Base-by-base conservation (phyloP, 2,888 invertebrate genomes). In the Hirtodrosophila confusa region DNA sequence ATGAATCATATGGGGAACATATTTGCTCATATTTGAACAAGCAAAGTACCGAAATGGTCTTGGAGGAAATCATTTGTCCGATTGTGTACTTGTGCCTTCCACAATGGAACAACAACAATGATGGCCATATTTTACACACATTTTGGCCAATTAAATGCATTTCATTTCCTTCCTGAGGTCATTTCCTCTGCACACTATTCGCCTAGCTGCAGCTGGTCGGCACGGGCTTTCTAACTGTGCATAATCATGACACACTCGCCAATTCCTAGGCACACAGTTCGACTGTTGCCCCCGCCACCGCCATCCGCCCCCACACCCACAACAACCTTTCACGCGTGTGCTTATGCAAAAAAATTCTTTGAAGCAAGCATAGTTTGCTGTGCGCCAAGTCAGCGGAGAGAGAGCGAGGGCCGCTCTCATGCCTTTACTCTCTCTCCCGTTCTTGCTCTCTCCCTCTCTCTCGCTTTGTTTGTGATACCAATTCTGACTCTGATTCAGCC, bases 141-240 rank as follows among this genome's bases (percentile, higher is more conserved):
- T 68, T 31, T 80, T 69, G 75, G 65, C 78, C 87, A 80, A 84
- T 86, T 80, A 84, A 86, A 84, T 84, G 63, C 87, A 73, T 54
- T 86, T 78, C 86, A 84, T 84, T 80, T 80, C 80, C 87, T 80
- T 80, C 85, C 80, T 70, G 75, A 80, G 80, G 85, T 86, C 80
- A 80, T 68, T 80, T 80, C 85, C 80, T 80, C 86, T 77, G 61
- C 68, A 47, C 65, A 69, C 58, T 43, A 43, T 44, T 37, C 27
- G 63, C 47, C 45, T 35, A 40, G 29, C 43, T 40, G 48, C n/a
- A 72, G 53, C 53, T 78, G 55, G 5, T 27, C 17, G 17, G 17
- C 17, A 1, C 17, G 23, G 50, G 62, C 78, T 74, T 62, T 66
- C 58, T 75, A 75, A 78, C 69, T 75, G 78, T 74, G 66, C 51